Evolutionary conservation across 2,888 invertebrate genomes (phyloP), one percentile per base, ranked within the genome.

Genomic region (Leptopilina drosophilae): DNA sequence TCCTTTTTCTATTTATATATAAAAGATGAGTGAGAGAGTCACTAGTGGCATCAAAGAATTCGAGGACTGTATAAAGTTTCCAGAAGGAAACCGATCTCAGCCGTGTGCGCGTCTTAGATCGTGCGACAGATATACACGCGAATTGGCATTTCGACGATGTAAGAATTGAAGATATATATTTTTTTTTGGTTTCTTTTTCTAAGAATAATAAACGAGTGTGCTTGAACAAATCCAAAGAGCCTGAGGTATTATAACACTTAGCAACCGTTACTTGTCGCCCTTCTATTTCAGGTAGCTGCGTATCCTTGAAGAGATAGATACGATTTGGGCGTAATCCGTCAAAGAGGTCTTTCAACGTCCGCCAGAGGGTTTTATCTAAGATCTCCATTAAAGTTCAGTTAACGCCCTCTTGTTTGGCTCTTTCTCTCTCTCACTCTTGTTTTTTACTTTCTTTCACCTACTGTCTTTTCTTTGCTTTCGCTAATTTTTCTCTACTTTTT

Each of bases 341-440:
- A 91, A 90, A 91, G 91, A 88, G 87, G 88, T 90, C 89, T 90
- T 89, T 90, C 86, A 88, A 82, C 88, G 86, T 87, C 86, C 87
- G 88, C 85, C 86, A 83, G 84, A 85, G 85, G 77, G 82, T 87
- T 89, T 88, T 91, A 91, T 91, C 91, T 90, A 83, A 85, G 88
- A 91, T 91, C 91, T 91, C 91, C 91, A 91, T 91, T 92, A 92
- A 90, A 90, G 88, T 91, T 90, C 86, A 88, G 90, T 91, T 91
- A 90, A 92, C 91, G 91, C 91, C 91, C 90, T 89, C 89, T 88
- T 84, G 81, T 78, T 79, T 65, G 69, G 20, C 8, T 46, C 53
- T 79, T 75, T 81, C 67, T 64, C 76, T 77, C 77, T 69, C 64
- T 81, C 33, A 4, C 33, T 33, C 3, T 33, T 5, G 0, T 33